Evolutionary conservation across 1,140 invertebrate genomes (phyloP).

Genomic region (Macrosteles quadrilineatus): DNA sequence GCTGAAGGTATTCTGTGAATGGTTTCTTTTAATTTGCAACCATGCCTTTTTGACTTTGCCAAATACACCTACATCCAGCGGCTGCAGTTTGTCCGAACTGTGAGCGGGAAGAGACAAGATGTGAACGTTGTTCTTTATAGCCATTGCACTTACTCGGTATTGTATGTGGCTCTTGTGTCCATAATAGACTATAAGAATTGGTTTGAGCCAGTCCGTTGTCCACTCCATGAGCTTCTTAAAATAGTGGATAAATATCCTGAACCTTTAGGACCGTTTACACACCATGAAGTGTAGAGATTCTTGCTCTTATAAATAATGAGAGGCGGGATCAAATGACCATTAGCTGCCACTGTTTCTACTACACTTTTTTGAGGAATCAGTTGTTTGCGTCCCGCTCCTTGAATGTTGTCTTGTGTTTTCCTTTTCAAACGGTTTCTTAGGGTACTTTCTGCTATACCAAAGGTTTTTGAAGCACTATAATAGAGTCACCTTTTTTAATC

Average conservation of each 20-base stretch:
- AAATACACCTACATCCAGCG: conserved; percentile 50
- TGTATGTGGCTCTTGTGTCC: conserved; percentile 24
- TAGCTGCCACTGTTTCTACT: conserved; percentile 7
- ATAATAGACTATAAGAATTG: conserved; percentile 18
- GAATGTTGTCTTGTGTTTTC: too few relatives aligned
- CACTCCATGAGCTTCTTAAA: conserved; percentile 27
- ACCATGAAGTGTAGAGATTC: conserved; percentile 17
- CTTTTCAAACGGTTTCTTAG: too few relatives aligned
- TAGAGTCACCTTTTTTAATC: too few relatives aligned
- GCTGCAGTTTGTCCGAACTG: conserved; percentile 43
- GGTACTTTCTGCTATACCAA: too few relatives aligned
- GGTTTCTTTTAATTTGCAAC: conserved; percentile 42
- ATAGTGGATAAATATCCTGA: conserved; percentile 21
- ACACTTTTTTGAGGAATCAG: too few relatives aligned
- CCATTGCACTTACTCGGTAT: conserved; percentile 14
- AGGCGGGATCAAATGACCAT: conserved; percentile 23
- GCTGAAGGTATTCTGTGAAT: not conserved
- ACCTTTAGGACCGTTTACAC: conserved; percentile 13
- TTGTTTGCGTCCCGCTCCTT: too few relatives aligned
- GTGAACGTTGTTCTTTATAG: conserved; percentile 18
- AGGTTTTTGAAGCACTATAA: too few relatives aligned
- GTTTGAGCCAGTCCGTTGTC: conserved; percentile 23
- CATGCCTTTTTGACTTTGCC: conserved; percentile 46
- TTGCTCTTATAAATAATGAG: conserved; percentile 25
- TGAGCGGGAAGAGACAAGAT: conserved; percentile 19